Base-by-base conservation (phyloP, 2,113 vertebrate species). In the Heloderma charlesbogerti region DNA sequence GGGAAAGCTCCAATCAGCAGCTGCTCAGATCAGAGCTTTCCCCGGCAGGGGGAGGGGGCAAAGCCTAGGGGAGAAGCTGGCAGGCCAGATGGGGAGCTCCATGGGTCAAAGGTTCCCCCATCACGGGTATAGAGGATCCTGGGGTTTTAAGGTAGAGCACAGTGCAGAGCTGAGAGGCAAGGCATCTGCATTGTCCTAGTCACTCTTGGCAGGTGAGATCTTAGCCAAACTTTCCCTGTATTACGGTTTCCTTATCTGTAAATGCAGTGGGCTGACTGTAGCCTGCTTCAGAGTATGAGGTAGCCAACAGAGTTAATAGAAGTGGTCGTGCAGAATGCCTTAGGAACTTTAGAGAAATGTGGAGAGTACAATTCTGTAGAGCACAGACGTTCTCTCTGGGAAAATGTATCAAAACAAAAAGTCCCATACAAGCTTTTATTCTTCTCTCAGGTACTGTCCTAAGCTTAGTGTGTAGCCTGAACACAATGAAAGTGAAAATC, bases 401-500 rank as follows among this genome's bases (percentile, higher is more conserved):
- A 75, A 22, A 18, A 51, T 6, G 8, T 67, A 6, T 51, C 34
- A 15, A 48, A 63, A 67, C 27, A 63, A 27, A 13, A 71, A 25
- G 40, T 71, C 4, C 16, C 54, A 57, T 80, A 69, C 6, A 25
- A 20, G 15, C 45, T 54, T n/a, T 67, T 63, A 27, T 75, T 66
- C 6, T 43, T 40, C 27, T 37, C 27, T 92, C 91, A 95, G 91
- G 37, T 79, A 89, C 37, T 63, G 91, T 88, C 90, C 94, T 83
- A 94, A 97, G 95, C 91, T 94, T 93, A 90, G 92, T 91, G 94
- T 22, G 0, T 77, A 91, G 43, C 31, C 31, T 66, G 9, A 7
- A 25, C 25, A 74, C 43, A 88, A 99, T 99, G 98, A 99, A 98
- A 96, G 98, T 99, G 75, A 98, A 98, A 89, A 97, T 99, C 60